Evolutionary conservation across 1,140 invertebrate species (phyloP), one percentile per base, ranked within the genome.

Genomic region (Nylanderia fulva): DNA sequence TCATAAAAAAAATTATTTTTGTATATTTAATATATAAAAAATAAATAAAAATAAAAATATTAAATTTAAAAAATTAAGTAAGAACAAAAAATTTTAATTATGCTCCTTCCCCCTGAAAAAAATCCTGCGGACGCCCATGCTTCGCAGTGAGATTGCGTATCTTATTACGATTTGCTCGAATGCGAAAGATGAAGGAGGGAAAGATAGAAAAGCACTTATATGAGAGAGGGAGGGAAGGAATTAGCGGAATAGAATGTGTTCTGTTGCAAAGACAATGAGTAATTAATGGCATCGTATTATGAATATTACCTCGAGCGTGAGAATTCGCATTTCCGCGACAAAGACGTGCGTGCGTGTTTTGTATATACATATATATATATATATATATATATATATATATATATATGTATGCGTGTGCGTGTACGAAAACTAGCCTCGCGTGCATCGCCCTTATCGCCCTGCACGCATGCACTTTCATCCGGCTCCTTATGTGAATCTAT

Each of bases 261-360:
- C 75, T 52, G 61, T 60, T 36, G 58, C 64, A 89, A 89, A 93
- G 91, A 93, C 93, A 94, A 94, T 92, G 93, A 93, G 89, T 91
- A 93, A 94, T 93, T 92, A 93, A 94, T 93, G 92, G 89, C 89
- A 89, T 71, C 88, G 82, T 90, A 91, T 94, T 94, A 93, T 93
- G 91, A 93, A 92, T 94, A 94, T 94, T 92, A 94, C 89, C 83
- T 91, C 88, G 92, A 94, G 91, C 94, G 94, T 95, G 94, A 91
- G 94, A 95, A 94, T 91, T 90, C 86, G 87, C 91, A 86, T 92
- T 92, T 91, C 91, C 91, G 88, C 88, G 88, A 85, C 88, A 86
- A 48, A 48, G 45, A 89, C 87, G 54, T 54, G n/a, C 15, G 21
- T 42, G 21, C 48, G 56, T 69, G 45, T 3, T n/a, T 33, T 33